Evolutionary conservation across 2,113 vertebrate genomes (phyloP).

Genomic region (Nothocercus julius): DNA sequence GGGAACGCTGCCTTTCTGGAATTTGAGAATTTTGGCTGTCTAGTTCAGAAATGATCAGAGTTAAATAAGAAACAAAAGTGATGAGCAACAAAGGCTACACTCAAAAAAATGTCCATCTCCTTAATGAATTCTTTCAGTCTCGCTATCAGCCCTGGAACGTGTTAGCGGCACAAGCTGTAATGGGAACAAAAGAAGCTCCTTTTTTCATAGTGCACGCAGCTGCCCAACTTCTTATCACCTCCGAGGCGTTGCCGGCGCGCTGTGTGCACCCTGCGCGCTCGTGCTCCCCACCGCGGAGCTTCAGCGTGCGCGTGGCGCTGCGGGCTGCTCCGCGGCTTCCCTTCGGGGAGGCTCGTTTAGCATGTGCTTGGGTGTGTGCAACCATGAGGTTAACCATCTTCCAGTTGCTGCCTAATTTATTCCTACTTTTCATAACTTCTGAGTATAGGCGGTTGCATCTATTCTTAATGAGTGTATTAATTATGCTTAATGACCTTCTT

Average conservation of each 20-base stretch:
- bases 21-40: background rate
- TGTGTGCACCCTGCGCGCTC: constrained; percentile 32
- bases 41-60: background rate
- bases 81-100: background rate
- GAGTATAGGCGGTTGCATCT: background rate
- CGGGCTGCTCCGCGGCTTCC: constrained; percentile 20
- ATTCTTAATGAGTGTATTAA: background rate
- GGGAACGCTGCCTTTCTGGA: background rate
- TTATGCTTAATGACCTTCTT: background rate
- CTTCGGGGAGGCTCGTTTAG: constrained; percentile 4
- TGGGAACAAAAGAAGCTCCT: constrained; percentile 27
- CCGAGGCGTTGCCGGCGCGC: constrained; percentile 29
- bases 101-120: background rate
- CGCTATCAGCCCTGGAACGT: constrained; percentile 1
- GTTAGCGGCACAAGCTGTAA: constrained; percentile 11
- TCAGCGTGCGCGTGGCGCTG: background rate
- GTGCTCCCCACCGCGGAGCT: constrained; percentile 34
- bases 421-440: constrained; percentile 11
- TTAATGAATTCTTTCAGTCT: background rate
- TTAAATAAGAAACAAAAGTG: background rate
- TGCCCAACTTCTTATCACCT: constrained; percentile 55
- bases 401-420: background rate
- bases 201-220: background rate
- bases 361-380: background rate
- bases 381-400: background rate